A percentile compares a stretch with the other conserved stretches of the same genome.
phyloP scores from a whole-genome alignment of 2,888 invertebrate species.

The Cryptocheilus praepositus region DNA sequence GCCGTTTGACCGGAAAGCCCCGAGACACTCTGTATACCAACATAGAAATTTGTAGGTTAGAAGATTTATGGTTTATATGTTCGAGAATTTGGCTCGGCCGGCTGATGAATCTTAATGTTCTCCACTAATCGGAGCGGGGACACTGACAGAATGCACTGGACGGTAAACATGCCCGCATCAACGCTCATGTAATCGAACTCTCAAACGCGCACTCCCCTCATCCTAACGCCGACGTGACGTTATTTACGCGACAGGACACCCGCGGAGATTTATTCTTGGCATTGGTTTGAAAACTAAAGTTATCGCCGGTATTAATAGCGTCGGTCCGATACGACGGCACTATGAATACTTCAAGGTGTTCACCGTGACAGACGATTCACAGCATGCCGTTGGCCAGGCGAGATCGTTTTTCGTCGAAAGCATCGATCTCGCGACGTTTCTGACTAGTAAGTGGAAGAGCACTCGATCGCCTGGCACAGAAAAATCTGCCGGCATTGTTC shows the following conservation, averaged over 20 bases:
- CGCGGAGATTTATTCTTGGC: slow-evolving; percentile 54
- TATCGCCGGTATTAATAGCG: slow-evolving; percentile 51
- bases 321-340: slow-evolving; percentile 35
- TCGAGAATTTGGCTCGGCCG: too few relatives aligned
- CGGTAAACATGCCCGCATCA: too few relatives aligned
- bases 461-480: neutral
- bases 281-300: slow-evolving; percentile 47
- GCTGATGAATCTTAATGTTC: too few relatives aligned
- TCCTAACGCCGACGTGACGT: slow-evolving; percentile 1
- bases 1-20: too few relatives aligned
- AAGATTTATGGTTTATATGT: too few relatives aligned
- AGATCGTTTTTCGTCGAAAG: neutral
- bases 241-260: slow-evolving; percentile 27
- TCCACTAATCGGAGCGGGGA: too few relatives aligned
- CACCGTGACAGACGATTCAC: slow-evolving; percentile 15
- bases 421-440: neutral
- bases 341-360: slow-evolving; percentile 65
- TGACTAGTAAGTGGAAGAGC: too few relatives aligned
- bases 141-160: too few relatives aligned
- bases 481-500: neutral
- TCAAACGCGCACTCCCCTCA: too few relatives aligned
- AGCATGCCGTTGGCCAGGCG: neutral
- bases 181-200: too few relatives aligned
- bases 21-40: too few relatives aligned
- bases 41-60: too few relatives aligned